A percentile compares a stretch with the other conserved stretches of the same genome.
Evolutionary conservation across 1,140 invertebrate species (phyloP).

Genomic region (Formica exsecta): DNA sequence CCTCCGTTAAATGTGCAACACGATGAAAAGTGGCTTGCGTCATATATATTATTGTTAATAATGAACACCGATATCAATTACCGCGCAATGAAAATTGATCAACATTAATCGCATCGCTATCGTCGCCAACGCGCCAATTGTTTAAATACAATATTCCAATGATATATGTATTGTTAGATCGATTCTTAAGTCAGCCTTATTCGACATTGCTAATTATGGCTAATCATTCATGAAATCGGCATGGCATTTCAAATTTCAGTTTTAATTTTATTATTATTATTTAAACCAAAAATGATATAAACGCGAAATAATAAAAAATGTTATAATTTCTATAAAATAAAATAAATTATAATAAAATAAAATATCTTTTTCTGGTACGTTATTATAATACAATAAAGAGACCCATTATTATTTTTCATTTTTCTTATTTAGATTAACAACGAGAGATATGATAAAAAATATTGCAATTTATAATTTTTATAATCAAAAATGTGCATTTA

Average conservation of each 20-base stretch:
- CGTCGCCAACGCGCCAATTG: constrained; percentile 19
- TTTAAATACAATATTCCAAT: constrained; percentile 30
- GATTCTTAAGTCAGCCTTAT: constrained; percentile 1
- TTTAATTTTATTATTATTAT: no score
- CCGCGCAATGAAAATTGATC: constrained; percentile 45
- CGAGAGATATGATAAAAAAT: neutral
- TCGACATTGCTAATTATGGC: constrained; percentile 34
- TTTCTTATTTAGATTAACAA: neutral
- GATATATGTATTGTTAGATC: constrained; percentile 47
- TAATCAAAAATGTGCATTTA: neutral
- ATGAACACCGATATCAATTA: constrained; percentile 41
- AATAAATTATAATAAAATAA: neutral
- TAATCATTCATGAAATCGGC: neutral
- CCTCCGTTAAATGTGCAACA: constrained; percentile 35
- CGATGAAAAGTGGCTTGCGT: constrained; percentile 37
- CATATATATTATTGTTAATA: constrained; percentile 30
- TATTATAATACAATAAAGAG: neutral
- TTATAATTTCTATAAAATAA: neutral
- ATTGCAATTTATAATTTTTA: constrained; percentile 8
- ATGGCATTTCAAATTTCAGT: constrained; percentile 1
- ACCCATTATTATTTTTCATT: neutral
- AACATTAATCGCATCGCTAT: constrained; percentile 27
- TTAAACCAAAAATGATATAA: neutral
- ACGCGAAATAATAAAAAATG: neutral
- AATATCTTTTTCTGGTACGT: neutral